Evolutionary conservation across 2,888 invertebrate species (phyloP).

Genomic region (Hymenopus coronatus): DNA sequence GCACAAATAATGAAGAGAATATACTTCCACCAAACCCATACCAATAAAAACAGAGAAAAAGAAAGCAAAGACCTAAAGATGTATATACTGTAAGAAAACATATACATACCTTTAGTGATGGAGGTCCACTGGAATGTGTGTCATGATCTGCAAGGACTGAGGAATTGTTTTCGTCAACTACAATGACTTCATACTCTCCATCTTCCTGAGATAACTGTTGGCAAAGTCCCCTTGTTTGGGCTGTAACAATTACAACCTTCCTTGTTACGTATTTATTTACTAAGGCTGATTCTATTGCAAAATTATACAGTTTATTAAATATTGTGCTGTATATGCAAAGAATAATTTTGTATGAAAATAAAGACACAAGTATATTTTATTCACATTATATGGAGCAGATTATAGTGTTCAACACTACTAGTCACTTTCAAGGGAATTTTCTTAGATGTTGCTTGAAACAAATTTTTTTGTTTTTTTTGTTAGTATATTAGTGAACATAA

Average conservation of each 20-base stretch:
- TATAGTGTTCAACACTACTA: background rate
- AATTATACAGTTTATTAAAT: background rate
- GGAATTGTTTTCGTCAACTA: conserved; percentile 85
- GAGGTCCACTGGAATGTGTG: conserved; percentile 60
- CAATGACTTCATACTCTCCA: conserved; percentile 84
- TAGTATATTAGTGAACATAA: too few species aligned
- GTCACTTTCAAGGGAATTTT: too few species aligned
- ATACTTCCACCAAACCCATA: background rate
- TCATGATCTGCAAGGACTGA: conserved; percentile 77
- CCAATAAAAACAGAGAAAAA: background rate
- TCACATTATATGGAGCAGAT: background rate
- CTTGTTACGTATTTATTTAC: conserved; percentile 38
- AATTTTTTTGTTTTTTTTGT: too few species aligned
- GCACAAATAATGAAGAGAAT: background rate
- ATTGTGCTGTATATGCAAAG: background rate
- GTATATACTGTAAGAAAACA: background rate
- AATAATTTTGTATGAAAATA: background rate
- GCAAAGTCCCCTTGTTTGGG: conserved; percentile 36
- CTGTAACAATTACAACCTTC: conserved; percentile 48
- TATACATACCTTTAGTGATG: conserved; percentile 75
- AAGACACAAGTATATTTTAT: background rate
- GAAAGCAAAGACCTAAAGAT: background rate
- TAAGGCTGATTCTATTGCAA: too few species aligned
- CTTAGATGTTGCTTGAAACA: too few species aligned
- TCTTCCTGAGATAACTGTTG: conserved; percentile 66